Conservation (phyloP, 2,888 invertebrate genomes). For the Nysson spinosus region DNA sequence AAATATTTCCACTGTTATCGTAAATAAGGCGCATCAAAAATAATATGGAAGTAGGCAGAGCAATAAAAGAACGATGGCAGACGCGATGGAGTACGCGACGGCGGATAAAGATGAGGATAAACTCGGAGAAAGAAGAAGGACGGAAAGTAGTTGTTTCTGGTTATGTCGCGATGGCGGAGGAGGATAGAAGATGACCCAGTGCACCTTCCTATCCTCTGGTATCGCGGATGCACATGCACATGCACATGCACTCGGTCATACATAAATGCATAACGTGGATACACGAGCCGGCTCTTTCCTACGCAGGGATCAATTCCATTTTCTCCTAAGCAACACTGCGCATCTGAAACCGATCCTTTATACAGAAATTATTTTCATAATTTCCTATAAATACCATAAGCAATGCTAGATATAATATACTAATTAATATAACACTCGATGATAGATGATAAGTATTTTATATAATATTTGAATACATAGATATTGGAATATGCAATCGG, state of each 20-base stretch:
- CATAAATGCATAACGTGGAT: constrained; percentile 10
- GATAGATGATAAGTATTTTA: not conserved
- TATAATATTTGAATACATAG: constrained; percentile 3
- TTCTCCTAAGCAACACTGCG: not conserved
- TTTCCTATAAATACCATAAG: too few species aligned
- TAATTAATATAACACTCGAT: not conserved
- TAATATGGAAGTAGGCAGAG: too few species aligned
- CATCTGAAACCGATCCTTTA: constrained; percentile 19
- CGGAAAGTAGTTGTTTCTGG: constrained; percentile 4
- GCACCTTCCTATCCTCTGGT: constrained; percentile 14
- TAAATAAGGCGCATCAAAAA: too few species aligned
- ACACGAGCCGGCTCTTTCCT: not conserved
- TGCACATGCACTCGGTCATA: constrained; percentile 11
- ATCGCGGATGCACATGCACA: constrained; percentile 13
- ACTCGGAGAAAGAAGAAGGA: not conserved
- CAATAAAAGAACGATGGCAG: too few species aligned
- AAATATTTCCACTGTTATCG: too few species aligned
- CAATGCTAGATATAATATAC: too few species aligned
- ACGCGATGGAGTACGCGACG: not conserved
- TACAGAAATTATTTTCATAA: too few species aligned
- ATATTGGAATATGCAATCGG: constrained; percentile 18
- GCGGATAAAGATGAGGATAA: not conserved
- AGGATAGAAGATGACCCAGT: constrained; percentile 47
- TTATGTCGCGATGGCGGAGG: too few species aligned
- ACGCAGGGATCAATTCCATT: constrained; percentile 4